Evolutionary conservation across 2,888 invertebrate species (phyloP), one percentile per base, ranked within the genome.

Genomic region (Coenonympha glycerion): DNA sequence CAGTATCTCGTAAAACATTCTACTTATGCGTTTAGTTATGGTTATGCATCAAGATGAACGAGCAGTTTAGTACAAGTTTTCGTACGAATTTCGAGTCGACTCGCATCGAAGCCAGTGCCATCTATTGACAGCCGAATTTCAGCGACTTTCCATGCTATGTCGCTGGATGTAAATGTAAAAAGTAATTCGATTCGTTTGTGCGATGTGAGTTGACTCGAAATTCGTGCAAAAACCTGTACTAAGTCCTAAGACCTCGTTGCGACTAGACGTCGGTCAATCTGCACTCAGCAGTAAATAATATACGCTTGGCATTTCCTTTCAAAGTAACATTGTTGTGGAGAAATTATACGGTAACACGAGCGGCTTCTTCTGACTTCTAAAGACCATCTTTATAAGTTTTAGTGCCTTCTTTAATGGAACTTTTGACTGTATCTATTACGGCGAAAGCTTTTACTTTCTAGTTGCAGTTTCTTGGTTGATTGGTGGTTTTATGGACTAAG

Each of bases 261-360:
- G 50, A 50, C 53, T 53, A 47, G 55, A 50, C 44, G 44, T 47
- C 47, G n/a, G n/a, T n/a, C n/a, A n/a, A n/a, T n/a, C n/a, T n/a
- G n/a, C n/a, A n/a, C n/a, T n/a, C 33, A 19, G 47, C 37, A 39
- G 52, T 59, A 55, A 53, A 59, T n/a, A n/a, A n/a, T n/a, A n/a
- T n/a, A 52, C 18, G 53, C 50, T 57, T 55, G 52, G 50, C 36
- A 40, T 47, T 50, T 48, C 19, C 47, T 30, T 37, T 47, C 39
- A 49, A 44, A 50, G 51, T 21, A 34, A 57, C 57, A 46, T 59
- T 55, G 58, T 59, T 55, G 57, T 46, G 15, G 19, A 42, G 28
- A 28, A 47, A 46, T 52, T 52, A 55, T 48, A 46, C 36, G 39
- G 31, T 37, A 40, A 48, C 34, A 36, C 11, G 31, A 36, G 39